Percentiles rank a stretch among this genome's conserved stretches.
Conservation (phyloP, 2,888 invertebrate species). For the Leptothorax acervorum region DNA sequence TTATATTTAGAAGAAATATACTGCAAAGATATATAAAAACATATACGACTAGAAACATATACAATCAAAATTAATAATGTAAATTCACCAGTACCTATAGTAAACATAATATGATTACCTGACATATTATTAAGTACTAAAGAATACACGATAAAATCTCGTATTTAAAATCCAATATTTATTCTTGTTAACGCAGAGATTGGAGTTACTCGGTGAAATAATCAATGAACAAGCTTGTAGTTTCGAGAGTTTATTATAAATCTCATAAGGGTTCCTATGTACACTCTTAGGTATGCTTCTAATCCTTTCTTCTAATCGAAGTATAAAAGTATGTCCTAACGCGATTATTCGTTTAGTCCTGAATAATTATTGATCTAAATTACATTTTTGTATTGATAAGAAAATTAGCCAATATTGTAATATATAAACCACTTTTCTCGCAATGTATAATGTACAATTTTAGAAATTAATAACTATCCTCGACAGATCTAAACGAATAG, state of each 20-base stretch:
- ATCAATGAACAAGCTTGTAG: constrained; percentile 15
- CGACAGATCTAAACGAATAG: constrained; percentile 44
- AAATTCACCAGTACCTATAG: neutral
- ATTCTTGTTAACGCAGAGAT: neutral
- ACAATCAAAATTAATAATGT: neutral
- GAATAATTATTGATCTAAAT: constrained; percentile 37
- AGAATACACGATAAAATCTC: neutral
- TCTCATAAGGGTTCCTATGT: constrained; percentile 67
- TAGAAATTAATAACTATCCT: constrained; percentile 6
- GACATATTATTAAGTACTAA: neutral
- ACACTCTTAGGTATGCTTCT: constrained; percentile 63
- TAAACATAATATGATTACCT: neutral
- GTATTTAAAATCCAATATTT: constrained; percentile 7
- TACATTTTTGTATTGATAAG: neutral
- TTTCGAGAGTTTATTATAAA: constrained; percentile 72
- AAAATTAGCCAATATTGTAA: neutral
- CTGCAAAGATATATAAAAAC: neutral
- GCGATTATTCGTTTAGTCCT: constrained; percentile 48
- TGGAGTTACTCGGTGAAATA: neutral
- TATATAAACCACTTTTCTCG: neutral
- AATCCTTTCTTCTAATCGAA: constrained; percentile 61
- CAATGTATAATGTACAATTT: neutral
- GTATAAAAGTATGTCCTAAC: constrained; percentile 69
- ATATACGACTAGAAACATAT: neutral
- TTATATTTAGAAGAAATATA: neutral